These are phyloP conservation scores for Dallia pectoralis DNA, from an alignment of 2,797 vertebrate species.

Conservation along the genomic window DNA sequence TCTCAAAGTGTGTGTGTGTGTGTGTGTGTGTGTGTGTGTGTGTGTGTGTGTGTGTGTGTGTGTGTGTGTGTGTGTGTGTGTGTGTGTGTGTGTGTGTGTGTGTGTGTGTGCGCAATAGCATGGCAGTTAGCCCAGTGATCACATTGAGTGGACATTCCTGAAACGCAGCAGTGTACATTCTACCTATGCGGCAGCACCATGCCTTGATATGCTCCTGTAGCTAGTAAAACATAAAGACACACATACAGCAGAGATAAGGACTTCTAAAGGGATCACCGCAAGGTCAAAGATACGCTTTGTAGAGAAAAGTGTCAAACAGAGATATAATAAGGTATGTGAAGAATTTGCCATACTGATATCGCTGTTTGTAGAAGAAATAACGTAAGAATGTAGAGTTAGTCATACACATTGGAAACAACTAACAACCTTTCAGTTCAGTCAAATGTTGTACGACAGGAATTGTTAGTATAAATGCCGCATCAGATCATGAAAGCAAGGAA, in stretches of 20 bases:
- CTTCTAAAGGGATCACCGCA: background rate
- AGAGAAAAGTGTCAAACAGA: background rate
- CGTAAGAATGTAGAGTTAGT: background rate
- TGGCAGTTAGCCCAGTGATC: background rate
- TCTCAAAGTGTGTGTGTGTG: slow-evolving; percentile 15
- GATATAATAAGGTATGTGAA: background rate
- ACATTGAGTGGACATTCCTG: background rate
- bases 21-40: background rate
- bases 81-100: background rate
- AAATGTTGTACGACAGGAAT: slow-evolving; percentile 4
- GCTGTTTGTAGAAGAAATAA: background rate
- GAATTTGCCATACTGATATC: background rate
- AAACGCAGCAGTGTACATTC: slow-evolving; percentile 16
- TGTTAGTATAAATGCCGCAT: background rate
- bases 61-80: background rate
- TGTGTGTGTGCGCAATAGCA: background rate
- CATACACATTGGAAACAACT: background rate
- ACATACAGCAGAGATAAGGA: background rate
- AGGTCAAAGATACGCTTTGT: background rate
- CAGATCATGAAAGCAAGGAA: slow-evolving; percentile 14
- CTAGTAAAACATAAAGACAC: slow-evolving; percentile 12
- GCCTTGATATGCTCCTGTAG: slow-evolving; percentile 15
- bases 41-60: background rate
- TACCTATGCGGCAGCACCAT: background rate
- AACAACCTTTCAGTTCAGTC: background rate